Conservation (phyloP, 2,113 vertebrate species). For the Sinocyclocheilus maitianheensis region DNA sequence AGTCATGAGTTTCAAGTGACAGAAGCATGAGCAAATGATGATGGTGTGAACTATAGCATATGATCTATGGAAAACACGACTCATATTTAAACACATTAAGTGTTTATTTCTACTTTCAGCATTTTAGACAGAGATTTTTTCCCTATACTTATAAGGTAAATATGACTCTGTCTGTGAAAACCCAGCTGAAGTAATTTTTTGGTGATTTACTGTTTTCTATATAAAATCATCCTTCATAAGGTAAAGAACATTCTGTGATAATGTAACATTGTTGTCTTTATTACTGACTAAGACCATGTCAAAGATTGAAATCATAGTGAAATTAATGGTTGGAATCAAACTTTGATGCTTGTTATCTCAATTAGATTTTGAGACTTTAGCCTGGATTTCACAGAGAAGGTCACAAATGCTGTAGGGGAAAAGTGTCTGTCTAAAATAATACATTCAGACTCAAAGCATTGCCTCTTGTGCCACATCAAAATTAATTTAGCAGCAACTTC, state of each 20-base stretch:
- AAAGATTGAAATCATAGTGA: no score
- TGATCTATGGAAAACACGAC: not conserved
- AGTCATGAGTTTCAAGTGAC: not conserved
- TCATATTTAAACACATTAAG: not conserved
- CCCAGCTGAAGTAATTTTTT: no score
- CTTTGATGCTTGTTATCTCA: no score
- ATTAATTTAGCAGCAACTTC: not conserved
- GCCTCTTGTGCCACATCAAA: not conserved
- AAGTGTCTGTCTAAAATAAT: not conserved
- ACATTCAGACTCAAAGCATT: not conserved
- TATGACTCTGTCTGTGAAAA: no score
- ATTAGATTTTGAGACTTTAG: no score
- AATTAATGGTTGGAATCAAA: no score
- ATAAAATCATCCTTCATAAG: no score
- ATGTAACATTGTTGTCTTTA: no score
- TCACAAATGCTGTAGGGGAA: not conserved
- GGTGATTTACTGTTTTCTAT: no score
- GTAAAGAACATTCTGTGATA: no score
- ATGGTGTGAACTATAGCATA: not conserved
- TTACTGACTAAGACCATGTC: no score
- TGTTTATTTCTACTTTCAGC: not conserved
- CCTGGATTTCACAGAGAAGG: no score
- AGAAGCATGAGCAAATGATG: not conserved
- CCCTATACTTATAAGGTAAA: not conserved
- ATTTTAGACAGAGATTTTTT: not conserved